phyloP scores from a whole-genome alignment of 2,113 vertebrate species.

The Nothocercus julius region DNA sequence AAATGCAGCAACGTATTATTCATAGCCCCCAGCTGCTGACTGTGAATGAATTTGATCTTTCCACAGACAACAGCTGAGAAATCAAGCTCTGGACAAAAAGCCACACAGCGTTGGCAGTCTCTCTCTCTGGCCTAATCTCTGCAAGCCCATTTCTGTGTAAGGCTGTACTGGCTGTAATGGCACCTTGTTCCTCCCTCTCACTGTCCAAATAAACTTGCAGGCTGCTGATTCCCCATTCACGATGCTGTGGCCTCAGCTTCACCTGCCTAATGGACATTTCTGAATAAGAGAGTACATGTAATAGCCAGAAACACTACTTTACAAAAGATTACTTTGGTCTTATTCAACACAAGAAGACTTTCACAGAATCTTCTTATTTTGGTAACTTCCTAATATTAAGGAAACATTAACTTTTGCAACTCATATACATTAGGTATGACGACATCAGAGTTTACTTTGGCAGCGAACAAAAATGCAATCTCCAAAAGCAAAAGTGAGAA shows the following conservation, averaged over 20 bases:
- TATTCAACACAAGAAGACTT: background rate
- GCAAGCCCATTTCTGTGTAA: background rate
- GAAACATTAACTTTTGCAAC: background rate
- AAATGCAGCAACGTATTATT: background rate
- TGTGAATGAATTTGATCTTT: background rate
- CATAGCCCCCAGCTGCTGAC: background rate
- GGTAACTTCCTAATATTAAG: background rate
- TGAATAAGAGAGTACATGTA: background rate
- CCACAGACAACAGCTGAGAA: background rate
- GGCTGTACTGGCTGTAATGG: background rate
- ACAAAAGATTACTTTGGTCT: background rate
- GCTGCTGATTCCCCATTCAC: background rate
- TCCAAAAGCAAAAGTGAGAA: background rate
- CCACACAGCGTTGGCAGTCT: background rate
- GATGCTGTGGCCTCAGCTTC: background rate
- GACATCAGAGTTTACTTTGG: background rate
- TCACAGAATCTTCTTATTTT: background rate
- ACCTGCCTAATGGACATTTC: background rate
- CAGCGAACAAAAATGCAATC: background rate
- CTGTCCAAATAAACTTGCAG: rapidly evolving
- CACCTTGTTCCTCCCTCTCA: background rate
- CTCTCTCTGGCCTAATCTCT: background rate
- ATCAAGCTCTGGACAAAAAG: background rate
- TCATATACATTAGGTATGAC: background rate
- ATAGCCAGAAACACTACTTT: background rate